These are phyloP conservation scores for Irena cyanogastra DNA, from an alignment of 2,113 vertebrate genomes.

Conservation along the genomic window DNA sequence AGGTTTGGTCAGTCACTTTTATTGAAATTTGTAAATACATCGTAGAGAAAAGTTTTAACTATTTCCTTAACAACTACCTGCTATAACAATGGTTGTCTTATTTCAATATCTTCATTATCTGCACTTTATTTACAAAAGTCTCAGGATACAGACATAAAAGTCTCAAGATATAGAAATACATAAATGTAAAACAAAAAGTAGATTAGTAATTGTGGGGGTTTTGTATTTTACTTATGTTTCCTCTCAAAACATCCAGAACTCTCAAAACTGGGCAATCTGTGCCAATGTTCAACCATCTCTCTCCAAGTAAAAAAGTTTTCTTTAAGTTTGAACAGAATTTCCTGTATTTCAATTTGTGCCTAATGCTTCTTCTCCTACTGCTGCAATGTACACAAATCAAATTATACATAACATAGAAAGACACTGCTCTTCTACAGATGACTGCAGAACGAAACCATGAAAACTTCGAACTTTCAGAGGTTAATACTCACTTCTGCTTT, in stretches of 20 bases:
- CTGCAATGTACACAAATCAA: background rate
- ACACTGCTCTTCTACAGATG: background rate
- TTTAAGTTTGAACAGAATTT: background rate
- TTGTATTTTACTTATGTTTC: background rate
- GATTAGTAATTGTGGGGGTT: rapidly evolving
- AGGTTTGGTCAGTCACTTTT: background rate
- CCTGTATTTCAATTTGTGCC: background rate
- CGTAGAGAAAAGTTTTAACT: background rate
- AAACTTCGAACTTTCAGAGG: background rate
- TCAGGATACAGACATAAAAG: background rate
- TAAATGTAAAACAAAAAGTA: background rate
- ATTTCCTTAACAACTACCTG: background rate
- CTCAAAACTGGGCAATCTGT: background rate
- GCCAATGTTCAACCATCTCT: background rate
- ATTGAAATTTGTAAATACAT: background rate
- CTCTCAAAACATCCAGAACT: background rate
- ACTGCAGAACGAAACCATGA: background rate
- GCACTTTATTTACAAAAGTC: background rate
- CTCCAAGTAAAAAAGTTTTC: background rate
- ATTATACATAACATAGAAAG: background rate
- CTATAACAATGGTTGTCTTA: background rate
- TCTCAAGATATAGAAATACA: background rate
- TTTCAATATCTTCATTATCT: background rate
- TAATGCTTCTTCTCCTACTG: background rate
- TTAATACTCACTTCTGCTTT: slow-evolving; percentile 86